Conservation (phyloP, 1,140 invertebrate species). For the Calycopis cecrops region DNA sequence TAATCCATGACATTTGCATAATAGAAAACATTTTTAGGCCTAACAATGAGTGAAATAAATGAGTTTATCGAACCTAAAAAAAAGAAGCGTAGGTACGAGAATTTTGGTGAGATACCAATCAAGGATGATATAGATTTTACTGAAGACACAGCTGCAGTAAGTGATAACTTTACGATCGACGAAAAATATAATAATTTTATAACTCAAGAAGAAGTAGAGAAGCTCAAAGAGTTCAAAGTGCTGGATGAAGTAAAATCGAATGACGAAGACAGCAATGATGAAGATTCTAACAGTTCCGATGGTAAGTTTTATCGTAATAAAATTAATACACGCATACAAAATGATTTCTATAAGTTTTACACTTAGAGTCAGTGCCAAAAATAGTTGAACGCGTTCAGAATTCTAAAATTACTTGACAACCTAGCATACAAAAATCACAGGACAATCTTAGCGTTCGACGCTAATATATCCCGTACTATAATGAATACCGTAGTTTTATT, state of each 20-base stretch:
- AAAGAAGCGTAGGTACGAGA: conserved; percentile 21
- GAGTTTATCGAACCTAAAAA: conserved; percentile 21
- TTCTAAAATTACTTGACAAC: too few relatives aligned
- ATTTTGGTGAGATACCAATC: neutral
- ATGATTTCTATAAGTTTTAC: too few relatives aligned
- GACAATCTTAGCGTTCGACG: too few relatives aligned
- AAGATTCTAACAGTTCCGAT: conserved; percentile 53
- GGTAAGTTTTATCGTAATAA: conserved; percentile 40
- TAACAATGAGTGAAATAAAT: conserved; percentile 39
- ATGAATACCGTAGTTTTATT: too few relatives aligned
- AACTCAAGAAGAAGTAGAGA: conserved; percentile 48
- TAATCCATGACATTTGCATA: conserved; percentile 12
- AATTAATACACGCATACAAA: too few relatives aligned
- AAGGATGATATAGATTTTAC: conserved; percentile 25
- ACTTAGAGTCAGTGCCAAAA: too few relatives aligned
- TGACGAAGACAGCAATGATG: conserved; percentile 76
- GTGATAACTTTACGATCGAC: conserved; percentile 20
- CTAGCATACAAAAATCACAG: too few relatives aligned
- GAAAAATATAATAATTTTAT: conserved; percentile 49
- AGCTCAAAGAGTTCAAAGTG: conserved; percentile 81
- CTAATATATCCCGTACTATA: too few relatives aligned
- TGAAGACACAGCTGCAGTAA: conserved; percentile 21
- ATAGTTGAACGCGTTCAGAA: too few relatives aligned
- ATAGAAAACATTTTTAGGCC: conserved; percentile 26
- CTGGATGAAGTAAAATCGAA: conserved; percentile 83